Base-by-base conservation (phyloP, 2,888 invertebrate genomes). In the Conomelus anceps region DNA sequence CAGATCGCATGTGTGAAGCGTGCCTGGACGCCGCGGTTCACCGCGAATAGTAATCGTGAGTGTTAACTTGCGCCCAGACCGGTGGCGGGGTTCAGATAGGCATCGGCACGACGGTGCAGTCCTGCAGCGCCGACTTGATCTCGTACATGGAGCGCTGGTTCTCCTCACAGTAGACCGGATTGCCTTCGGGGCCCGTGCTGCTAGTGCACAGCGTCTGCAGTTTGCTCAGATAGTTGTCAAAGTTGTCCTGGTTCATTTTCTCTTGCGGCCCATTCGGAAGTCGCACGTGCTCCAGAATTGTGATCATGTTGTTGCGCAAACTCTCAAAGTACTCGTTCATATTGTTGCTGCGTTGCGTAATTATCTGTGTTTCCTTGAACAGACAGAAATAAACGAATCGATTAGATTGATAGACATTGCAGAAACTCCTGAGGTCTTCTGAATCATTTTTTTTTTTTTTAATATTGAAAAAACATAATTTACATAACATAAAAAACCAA, bases 261-360 rank as follows among this genome's bases (percentile, higher is more conserved):
- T 93, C 88, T 20, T 89, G 89, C 22, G 90, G 88, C 93, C 94
- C 90, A 90, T 96, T 96, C 3, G 98, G 98, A 92, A 98, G 95
- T 92, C 97, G 95, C 91, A 98, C 98, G 94, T 98, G 97, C 93
- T 98, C 98, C 93, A 98, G 94, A 92, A 98, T 94, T 41, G 97
- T 97, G 93, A 98, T 98, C 93, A 98, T 97, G 94, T 98, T 98
- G 93, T 98, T 98, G 91, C 98, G 96, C 92, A 98, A 94, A 92
- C 97, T 98, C 94, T 98, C 98, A 94, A 98, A 98, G 94, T 98
- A 98, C 93, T 98, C 98, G 93, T 97, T 97, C 91, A 98, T 94
- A 93, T 98, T 97, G 94, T 95, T 96, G 94, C 96, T 97, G 92
- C 97, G 95, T 92, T 91, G 91, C 86, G 91, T 89, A 85, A 90